These are phyloP conservation scores for Stegana nigrithorax DNA, from an alignment of 2,888 invertebrate species.

Conservation along the genomic window DNA sequence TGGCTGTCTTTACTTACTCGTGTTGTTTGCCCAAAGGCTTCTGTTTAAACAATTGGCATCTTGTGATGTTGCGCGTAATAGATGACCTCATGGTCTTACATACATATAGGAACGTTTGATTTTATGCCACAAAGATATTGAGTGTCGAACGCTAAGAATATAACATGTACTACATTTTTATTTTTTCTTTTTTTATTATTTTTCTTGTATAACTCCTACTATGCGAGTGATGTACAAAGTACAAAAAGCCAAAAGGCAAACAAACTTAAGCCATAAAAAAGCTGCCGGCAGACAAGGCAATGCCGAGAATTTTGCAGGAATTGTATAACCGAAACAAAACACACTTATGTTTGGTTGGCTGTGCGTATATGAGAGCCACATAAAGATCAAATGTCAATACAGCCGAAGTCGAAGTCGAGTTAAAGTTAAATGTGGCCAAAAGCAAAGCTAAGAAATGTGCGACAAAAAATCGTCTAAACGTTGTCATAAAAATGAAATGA, in stretches of 20 bases:
- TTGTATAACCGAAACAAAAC: conserved; percentile 33
- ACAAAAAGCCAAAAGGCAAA: conserved; percentile 69
- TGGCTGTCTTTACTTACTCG: not conserved
- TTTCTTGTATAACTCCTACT: too few relatives aligned
- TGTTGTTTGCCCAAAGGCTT: conserved; percentile 57
- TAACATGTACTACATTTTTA: too few relatives aligned
- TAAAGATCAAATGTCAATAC: conserved; percentile 68
- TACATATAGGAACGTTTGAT: conserved; percentile 23
- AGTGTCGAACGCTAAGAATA: too few relatives aligned
- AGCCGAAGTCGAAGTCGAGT: conserved; percentile 27
- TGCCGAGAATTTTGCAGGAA: too few relatives aligned
- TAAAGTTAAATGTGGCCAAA: conserved; percentile 13
- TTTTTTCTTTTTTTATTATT: too few relatives aligned
- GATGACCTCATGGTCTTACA: conserved; percentile 66
- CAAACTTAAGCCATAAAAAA: conserved; percentile 68
- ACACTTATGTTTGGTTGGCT: not conserved
- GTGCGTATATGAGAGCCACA: conserved; percentile 44
- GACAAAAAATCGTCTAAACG: conserved; percentile 55
- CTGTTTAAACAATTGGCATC: conserved; percentile 43
- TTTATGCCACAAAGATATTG: conserved; percentile 3
- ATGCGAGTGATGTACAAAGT: too few relatives aligned
- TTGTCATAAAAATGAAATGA: conserved; percentile 65
- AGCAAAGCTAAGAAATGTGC: conserved; percentile 45
- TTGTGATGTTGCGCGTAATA: conserved; percentile 48
- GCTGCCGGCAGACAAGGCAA: conserved; percentile 64